Conservation (phyloP, 2,888 invertebrate species). For the Drosophila kanekoi region DNA sequence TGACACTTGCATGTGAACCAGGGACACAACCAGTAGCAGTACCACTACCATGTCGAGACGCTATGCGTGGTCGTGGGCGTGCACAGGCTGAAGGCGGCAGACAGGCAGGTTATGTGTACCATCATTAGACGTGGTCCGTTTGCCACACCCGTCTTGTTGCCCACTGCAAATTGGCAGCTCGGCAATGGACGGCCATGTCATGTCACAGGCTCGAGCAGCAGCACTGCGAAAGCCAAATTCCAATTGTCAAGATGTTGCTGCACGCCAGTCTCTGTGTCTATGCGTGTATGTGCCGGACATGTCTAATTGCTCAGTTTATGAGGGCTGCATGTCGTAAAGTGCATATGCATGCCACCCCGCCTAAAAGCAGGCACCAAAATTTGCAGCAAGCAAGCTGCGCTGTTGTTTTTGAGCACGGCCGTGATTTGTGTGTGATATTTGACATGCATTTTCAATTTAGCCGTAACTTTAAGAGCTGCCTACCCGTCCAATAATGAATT, state of each 20-base stretch:
- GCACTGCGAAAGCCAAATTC: slow-evolving; percentile 71
- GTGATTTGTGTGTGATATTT: slow-evolving; percentile 76
- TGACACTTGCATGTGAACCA: slow-evolving; percentile 74
- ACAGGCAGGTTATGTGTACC: slow-evolving; percentile 72
- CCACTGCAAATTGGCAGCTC: slow-evolving; percentile 74
- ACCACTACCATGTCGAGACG: slow-evolving; percentile 26
- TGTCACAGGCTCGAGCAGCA: slow-evolving; percentile 55
- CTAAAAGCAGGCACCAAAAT: slow-evolving; percentile 55
- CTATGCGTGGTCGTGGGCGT: slow-evolving; percentile 43
- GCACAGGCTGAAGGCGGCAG: slow-evolving; percentile 19
- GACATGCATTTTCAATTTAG: slow-evolving; percentile 84
- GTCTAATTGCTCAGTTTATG: slow-evolving; percentile 77
- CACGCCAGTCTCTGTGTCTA: slow-evolving; percentile 1
- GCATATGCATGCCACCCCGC: slow-evolving; percentile 44
- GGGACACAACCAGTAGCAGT: slow-evolving; percentile 28
- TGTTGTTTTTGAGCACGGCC: slow-evolving; percentile 22
- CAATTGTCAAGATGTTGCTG: slow-evolving; percentile 70
- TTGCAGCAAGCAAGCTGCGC: slow-evolving; percentile 32
- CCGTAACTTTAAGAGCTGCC: slow-evolving; percentile 56
- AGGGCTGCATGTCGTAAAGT: slow-evolving; percentile 70
- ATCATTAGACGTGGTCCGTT: slow-evolving; percentile 78
- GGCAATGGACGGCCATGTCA: slow-evolving; percentile 68
- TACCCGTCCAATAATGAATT: slow-evolving; percentile 78
- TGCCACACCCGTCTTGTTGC: slow-evolving; percentile 73
- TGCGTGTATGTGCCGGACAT: slow-evolving; percentile 47